Evolutionary conservation across 2,797 vertebrate species (phyloP), one percentile per base, ranked within the genome.

Genomic region (Malurus splendens): DNA sequence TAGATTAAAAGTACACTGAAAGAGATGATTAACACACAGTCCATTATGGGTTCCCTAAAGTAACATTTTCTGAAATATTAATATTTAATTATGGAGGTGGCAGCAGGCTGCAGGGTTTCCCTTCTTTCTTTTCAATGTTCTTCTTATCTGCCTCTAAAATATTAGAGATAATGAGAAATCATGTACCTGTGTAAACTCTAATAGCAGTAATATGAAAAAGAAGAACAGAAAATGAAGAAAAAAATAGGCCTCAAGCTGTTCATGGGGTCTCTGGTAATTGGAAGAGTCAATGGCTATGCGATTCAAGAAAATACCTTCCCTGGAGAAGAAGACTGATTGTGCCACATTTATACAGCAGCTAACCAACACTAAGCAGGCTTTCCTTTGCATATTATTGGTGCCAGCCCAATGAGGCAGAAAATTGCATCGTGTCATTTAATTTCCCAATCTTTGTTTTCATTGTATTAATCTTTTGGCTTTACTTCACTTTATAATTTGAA

Each of bases 401-500:
- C 96, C 97, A 98, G 97, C 96, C 96, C 98, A 97, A 98, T 96
- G 97, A 98, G 97, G 98, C 98, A 98, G 98, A 98, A 99, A 99
- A 99, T 99, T 99, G 98, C 97, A 97, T 98, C 97, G 96, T 99
- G 98, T 98, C 98, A 98, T 98, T 98, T 98, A 98, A 98, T 98
- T 98, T 97, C 97, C 97, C 96, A 97, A 97, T 98, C 97, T 98
- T 98, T 98, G 98, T 98, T 98, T 99, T 98, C 97, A 98, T 98
- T 98, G 97, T 97, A 98, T 98, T 98, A 98, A 98, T 98, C 98
- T 98, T 97, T 98, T 97, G 97, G 98, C 97, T 98, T 98, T 98
- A 97, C 98, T 98, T 98, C 97, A 98, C 97, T 98, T 98, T 98
- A 98, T 98, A 97, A 97, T 98, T 98, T 98, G 97, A 98, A 98